Conservation (phyloP, 2,113 vertebrate genomes). For the Ursus arctos region DNA sequence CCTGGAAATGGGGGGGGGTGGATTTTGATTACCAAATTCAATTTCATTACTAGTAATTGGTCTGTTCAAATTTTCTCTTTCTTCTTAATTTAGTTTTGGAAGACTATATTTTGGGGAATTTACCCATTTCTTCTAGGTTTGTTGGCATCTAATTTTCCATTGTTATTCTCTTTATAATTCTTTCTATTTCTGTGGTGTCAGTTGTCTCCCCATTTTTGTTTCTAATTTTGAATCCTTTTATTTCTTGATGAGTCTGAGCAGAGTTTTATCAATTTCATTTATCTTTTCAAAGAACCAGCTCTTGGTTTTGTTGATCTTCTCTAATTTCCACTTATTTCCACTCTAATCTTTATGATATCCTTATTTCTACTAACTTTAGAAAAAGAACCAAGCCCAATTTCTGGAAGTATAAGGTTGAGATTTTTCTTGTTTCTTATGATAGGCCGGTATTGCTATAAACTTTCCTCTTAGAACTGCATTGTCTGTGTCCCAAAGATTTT, state of each 20-base stretch:
- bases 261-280: background rate
- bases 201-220: background rate
- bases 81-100: background rate
- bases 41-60: background rate
- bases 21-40: background rate
- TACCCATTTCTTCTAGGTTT: background rate
- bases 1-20: background rate
- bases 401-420: background rate
- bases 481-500: background rate
- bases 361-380: background rate
- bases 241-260: background rate
- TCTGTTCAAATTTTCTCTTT: background rate
- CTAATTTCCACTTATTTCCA: background rate
- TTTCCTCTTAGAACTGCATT: background rate
- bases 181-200: background rate
- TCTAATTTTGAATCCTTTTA: background rate
- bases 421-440: background rate
- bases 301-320: background rate
- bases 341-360: background rate
- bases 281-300: background rate
- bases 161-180: background rate
- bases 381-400: background rate
- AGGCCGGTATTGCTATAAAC: background rate
- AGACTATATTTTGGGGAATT: background rate
- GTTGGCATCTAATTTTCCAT: background rate